Conservation (phyloP, 2,113 vertebrate species). For the Oryzias javanicus region DNA sequence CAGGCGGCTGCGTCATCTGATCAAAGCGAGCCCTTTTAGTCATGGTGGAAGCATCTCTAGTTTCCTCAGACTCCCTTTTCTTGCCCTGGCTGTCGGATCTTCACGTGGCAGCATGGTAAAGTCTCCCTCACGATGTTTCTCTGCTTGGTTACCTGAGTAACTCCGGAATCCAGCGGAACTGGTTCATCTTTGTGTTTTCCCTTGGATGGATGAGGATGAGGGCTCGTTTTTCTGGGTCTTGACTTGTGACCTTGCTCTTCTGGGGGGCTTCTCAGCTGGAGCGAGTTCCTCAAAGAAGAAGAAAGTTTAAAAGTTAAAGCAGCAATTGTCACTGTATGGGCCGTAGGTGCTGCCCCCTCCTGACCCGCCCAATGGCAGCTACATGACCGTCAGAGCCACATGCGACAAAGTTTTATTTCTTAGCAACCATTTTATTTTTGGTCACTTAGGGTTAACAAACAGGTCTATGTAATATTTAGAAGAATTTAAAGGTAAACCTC, state of each 20-base stretch:
- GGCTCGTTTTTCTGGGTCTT: not conserved
- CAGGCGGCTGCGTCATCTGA: no score
- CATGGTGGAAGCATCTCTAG: not conserved
- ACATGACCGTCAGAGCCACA: no score
- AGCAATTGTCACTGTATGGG: no score
- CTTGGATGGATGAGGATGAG: not conserved
- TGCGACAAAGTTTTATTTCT: no score
- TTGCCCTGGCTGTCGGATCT: not conserved
- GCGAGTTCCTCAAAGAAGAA: not conserved
- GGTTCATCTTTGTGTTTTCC: not conserved
- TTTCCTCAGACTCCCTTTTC: conserved; percentile 25
- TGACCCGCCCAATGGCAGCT: no score
- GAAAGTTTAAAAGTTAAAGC: no score
- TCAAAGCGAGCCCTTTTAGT: conserved; percentile 38
- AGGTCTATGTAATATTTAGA: no score
- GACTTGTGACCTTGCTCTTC: rapidly evolving
- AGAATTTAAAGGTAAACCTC: no score
- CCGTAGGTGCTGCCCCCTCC: no score
- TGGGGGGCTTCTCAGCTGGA: rapidly evolving
- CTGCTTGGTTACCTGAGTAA: not conserved
- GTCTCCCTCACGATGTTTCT: conserved; percentile 1
- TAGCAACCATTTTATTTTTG: no score
- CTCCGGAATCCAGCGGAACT: conserved; percentile 3
- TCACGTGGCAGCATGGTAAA: not conserved
- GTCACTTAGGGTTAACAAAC: no score